A percentile compares a stretch with the other conserved stretches of the same genome.
These are phyloP conservation scores for Halictus quadricinctus DNA, from an alignment of 2,888 invertebrate species.

Conservation along the genomic window DNA sequence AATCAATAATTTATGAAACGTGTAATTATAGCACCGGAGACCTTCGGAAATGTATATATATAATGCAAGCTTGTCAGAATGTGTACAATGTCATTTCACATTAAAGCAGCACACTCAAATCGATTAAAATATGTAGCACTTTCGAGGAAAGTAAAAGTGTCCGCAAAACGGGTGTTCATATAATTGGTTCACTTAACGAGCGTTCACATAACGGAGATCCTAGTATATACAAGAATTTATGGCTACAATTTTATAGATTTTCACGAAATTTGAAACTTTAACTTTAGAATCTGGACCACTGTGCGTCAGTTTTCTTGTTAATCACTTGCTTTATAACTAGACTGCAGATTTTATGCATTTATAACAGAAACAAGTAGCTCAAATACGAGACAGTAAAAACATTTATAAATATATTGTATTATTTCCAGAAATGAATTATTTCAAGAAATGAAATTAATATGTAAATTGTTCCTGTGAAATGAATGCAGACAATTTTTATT, in stretches of 20 bases:
- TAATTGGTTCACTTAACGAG: background rate
- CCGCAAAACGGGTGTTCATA: background rate
- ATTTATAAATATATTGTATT: background rate
- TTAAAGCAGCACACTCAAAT: background rate
- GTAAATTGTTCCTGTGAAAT: background rate
- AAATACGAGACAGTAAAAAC: background rate
- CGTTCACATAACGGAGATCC: background rate
- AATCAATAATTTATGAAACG: constrained; percentile 13
- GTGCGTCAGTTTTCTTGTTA: background rate
- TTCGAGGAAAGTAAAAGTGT: background rate
- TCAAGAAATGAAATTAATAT: background rate
- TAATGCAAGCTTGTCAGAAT: background rate
- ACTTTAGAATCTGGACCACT: background rate
- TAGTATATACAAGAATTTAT: background rate
- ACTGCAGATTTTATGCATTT: background rate
- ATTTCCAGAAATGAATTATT: background rate
- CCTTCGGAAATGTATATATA: background rate
- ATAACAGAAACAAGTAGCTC: background rate
- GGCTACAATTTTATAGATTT: too few relatives aligned
- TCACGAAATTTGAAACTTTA: background rate
- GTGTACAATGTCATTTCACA: background rate
- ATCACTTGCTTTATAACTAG: background rate
- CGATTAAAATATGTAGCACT: background rate
- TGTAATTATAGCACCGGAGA: background rate
- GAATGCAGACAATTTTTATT: background rate